Percentiles rank a stretch among this genome's conserved stretches.
phyloP scores from a whole-genome alignment of 1,140 invertebrate genomes.

The Heliothis subflexa region DNA sequence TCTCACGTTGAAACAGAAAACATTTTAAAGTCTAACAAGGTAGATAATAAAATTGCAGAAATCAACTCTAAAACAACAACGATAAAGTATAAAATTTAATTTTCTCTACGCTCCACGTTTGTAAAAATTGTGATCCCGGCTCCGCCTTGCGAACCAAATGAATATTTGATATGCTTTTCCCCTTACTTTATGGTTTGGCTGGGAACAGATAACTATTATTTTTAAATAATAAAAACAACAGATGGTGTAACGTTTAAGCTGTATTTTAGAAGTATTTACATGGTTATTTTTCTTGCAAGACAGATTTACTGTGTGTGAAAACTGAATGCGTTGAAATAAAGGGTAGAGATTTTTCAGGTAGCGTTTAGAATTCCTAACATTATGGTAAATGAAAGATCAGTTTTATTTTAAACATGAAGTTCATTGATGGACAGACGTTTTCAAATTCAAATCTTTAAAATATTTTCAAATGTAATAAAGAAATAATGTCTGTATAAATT shows the following conservation, averaged over 20 bases:
- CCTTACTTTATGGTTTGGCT: conserved; percentile 38
- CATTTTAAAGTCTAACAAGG: conserved; percentile 39
- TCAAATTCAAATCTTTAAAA: too few relatives aligned
- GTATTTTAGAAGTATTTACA: conserved; percentile 9
- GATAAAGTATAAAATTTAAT: conserved; percentile 50
- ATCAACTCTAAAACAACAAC: conserved; percentile 47
- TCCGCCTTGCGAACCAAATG: conserved; percentile 43
- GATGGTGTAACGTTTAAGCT: conserved; percentile 22
- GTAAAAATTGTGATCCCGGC: conserved; percentile 44
- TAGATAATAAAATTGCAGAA: conserved; percentile 43
- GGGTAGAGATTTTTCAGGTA: background rate
- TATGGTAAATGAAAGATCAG: too few relatives aligned
- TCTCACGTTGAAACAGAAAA: conserved; percentile 7
- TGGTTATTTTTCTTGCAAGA: conserved; percentile 2
- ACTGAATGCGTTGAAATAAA: background rate
- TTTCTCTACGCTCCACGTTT: conserved; percentile 41
- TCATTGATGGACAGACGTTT: too few relatives aligned
- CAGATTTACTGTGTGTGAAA: background rate
- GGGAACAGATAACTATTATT: conserved; percentile 43
- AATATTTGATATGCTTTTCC: conserved; percentile 45
- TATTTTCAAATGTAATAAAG: too few relatives aligned
- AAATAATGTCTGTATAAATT: too few relatives aligned
- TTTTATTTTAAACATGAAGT: too few relatives aligned
- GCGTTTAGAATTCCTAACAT: background rate
- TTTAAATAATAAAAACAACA: conserved; percentile 38